A percentile compares a stretch with the other conserved stretches of the same genome.
These are phyloP conservation scores for Sula dactylatra DNA, from an alignment of 2,113 vertebrate genomes.

Conservation along the genomic window DNA sequence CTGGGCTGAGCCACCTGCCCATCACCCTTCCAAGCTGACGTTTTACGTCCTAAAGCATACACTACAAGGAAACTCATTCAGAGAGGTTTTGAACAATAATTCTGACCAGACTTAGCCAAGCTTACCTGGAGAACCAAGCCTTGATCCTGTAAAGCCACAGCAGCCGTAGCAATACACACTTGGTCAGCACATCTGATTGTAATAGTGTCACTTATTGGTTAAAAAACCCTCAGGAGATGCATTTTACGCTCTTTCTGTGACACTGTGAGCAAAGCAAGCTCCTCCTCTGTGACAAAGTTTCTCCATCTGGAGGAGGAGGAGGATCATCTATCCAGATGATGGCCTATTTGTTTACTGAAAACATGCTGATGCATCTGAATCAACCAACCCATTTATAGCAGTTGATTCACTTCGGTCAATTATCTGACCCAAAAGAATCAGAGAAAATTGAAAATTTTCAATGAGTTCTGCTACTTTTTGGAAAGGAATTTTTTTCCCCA, in stretches of 20 bases:
- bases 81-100: neutral
- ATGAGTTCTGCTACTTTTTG: neutral
- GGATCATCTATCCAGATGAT: neutral
- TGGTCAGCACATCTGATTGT: neutral
- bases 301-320: neutral
- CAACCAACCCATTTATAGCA: neutral
- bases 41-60: neutral
- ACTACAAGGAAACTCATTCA: neutral
- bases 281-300: neutral
- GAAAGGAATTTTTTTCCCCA: neutral
- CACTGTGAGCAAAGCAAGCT: neutral
- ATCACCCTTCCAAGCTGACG: fast-evolving
- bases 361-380: neutral
- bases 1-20: neutral
- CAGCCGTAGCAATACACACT: fast-evolving
- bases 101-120: neutral
- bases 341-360: neutral
- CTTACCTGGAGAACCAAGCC: neutral
- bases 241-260: neutral
- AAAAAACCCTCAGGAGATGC: neutral
- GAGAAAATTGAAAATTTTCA: neutral
- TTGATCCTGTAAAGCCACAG: neutral
- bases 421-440: neutral
- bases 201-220: neutral
- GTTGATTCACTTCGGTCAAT: neutral